Base-by-base conservation (phyloP, 2,888 invertebrate genomes). In the Drosophila cognata region DNA sequence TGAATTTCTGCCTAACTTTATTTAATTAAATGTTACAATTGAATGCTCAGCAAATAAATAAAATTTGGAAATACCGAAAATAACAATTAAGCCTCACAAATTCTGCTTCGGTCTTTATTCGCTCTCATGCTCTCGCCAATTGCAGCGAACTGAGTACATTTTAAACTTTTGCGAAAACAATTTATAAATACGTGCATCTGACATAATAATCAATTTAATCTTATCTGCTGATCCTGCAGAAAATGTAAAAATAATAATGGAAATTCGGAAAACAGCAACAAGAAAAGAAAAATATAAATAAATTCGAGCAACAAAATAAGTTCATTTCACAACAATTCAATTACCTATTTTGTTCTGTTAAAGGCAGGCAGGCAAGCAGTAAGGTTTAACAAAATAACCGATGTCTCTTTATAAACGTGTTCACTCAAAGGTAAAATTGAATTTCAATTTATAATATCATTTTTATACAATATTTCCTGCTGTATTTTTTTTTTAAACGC, bases 11-110 rank as follows among this genome's bases (percentile, higher is more conserved):
- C 31, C 35, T 33, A 56, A 53, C 58, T 79, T 70, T 64, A 79
- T 79, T 79, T 52, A 65, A 74, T 77, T 50, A 79, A 78, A 68
- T 68, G 35, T 55, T 35, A 48, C 52, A 59, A 74, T 62, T 73
- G 74, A 36, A 57, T 48, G 36, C 33, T 66, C 67, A 25, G 51
- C 51, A 59, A 38, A 69, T 67, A 50, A 38, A 55, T 62, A 62
- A 36, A 25, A 71, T 55, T 58, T 55, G 13, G 13, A 46, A 13
- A 21, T 2, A 3, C 13, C 48, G 2, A 50, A n/a, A 28, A n/a
- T 28, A 38, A n/a, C 31, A 38, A 31, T 38, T 18, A 67, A 28
- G 68, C 29, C n/a, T 16, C n/a, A 38, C 11, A 50, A 63, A 33
- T 18, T 50, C 25, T 16, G 64, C 25, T 31, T 46, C 18, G 18